A percentile compares a stretch with the other conserved stretches of the same genome.
phyloP scores from a whole-genome alignment of 2,888 invertebrate genomes.

The Pandemis corylana region DNA sequence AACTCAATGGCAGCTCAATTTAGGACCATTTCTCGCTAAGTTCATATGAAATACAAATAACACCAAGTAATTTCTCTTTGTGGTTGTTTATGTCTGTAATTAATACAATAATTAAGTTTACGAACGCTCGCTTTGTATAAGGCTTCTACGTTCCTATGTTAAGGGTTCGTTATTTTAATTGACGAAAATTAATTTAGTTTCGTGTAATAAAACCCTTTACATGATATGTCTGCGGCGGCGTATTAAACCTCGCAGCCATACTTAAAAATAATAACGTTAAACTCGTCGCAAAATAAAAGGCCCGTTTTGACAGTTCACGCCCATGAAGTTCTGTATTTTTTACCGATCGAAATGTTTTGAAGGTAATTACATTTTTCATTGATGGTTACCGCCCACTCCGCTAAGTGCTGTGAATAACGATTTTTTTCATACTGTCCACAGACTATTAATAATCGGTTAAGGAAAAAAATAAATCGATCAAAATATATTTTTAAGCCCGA shows the following conservation, averaged over 20 bases:
- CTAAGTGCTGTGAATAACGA: no score
- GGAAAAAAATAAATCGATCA: no score
- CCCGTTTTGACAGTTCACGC: no score
- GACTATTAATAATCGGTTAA: no score
- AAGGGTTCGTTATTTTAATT: conserved; percentile 22
- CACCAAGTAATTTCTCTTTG: conserved; percentile 19
- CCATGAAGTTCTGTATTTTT: no score
- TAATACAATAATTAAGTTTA: conserved; percentile 32
- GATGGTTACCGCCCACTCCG: no score
- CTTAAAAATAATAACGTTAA: background rate
- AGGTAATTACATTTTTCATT: no score
- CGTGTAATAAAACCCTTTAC: background rate
- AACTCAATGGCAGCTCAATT: background rate
- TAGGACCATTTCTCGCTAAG: background rate
- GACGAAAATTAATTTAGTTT: conserved; percentile 17
- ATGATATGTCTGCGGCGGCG: background rate
- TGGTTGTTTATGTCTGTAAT: conserved; percentile 15
- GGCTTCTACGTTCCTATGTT: background rate
- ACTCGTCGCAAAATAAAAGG: no score
- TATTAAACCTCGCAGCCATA: background rate
- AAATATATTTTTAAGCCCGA: no score
- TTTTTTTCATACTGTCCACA: no score
- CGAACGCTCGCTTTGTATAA: conserved; percentile 3
- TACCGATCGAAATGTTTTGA: no score
- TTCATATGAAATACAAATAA: conserved; percentile 1